Base-by-base conservation (phyloP, 2,888 invertebrate species). In the Drosophila macrothrix region DNA sequence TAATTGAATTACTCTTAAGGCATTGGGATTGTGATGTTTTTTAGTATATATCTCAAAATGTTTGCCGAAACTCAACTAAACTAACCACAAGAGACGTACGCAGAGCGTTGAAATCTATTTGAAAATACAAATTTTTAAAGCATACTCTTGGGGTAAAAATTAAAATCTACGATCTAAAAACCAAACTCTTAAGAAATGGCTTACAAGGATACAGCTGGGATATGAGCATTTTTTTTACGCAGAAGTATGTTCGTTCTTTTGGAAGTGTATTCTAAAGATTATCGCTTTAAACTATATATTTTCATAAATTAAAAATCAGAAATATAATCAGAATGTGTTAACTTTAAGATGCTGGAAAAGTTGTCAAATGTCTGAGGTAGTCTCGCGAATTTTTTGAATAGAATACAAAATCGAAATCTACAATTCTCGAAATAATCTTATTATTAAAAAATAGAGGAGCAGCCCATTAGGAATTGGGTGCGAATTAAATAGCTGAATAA, bases 401-500 rank as follows among this genome's bases (percentile, higher is more conserved):
- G 54, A 41, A 22, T 12, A 50, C 12, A 64, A 29, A 33, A n/a
- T 33, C 14, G 4, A 31, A 58, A 43, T 31, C 19, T 14, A 35
- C 25, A 37, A 19, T 43, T 59, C 25, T 39, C 29, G 25, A 68
- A 46, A 46, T 56, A 37, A 53, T 41, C 33, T 63, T 55, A 56
- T 64, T 39, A 53, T 64, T 43, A 58, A 54, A 28, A 59, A 37
- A 37, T 43, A 43, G 64, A 54, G 43, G 41, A 68, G 59, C 35
- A 41, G 50, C 73, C 43, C 59, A 54, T 22, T 50, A 16, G 25
- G 25, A 35, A 33, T 35, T 46, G 43, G 33, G 25, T 49, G 63
- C 67, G n/a, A 49, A 63, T 69, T 73, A 66, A 70, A 79, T 67
- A 80, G 66, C 77, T 73, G 39, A 77, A 25, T 46, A 16, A 46